These are phyloP conservation scores for Cheilosia vulpina DNA, from an alignment of 2,888 invertebrate genomes.

Conservation along the genomic window DNA sequence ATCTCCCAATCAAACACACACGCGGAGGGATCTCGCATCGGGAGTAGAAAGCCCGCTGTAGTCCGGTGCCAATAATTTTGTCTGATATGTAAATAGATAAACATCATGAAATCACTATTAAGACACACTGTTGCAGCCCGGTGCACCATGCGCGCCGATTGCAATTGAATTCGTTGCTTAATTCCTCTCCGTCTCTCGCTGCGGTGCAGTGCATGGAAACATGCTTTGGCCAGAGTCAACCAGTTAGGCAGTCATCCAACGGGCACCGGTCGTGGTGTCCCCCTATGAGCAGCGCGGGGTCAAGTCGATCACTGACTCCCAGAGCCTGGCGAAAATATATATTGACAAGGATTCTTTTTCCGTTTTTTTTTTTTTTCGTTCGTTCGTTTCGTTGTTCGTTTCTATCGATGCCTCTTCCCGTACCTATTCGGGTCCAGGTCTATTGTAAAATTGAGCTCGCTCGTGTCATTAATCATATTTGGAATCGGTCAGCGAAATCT, in stretches of 20 bases:
- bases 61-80: slow-evolving; percentile 75
- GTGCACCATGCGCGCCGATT: slow-evolving; percentile 67
- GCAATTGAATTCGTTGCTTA: slow-evolving; percentile 75
- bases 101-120: slow-evolving; percentile 75
- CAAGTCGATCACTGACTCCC: slow-evolving; percentile 73
- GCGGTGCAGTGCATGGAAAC: background rate
- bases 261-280: slow-evolving; percentile 69
- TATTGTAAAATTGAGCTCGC: slow-evolving; percentile 68
- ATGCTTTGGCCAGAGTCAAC: slow-evolving; percentile 9
- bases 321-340: slow-evolving; percentile 48
- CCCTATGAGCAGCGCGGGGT: slow-evolving; percentile 71
- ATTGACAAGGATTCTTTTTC: slow-evolving; percentile 65
- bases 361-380: slow-evolving; percentile 1
- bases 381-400: background rate
- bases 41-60: slow-evolving; percentile 41
- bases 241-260: slow-evolving; percentile 28
- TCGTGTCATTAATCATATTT: slow-evolving; percentile 74
- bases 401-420: slow-evolving; percentile 23
- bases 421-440: slow-evolving; percentile 19
- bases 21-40: slow-evolving; percentile 7
- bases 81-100: slow-evolving; percentile 75
- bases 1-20: slow-evolving; percentile 54
- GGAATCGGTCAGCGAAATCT: slow-evolving; percentile 74
- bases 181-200: slow-evolving; percentile 56
- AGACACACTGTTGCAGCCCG: slow-evolving; percentile 63